phyloP scores from a whole-genome alignment of 64 coral and sea anemone genomes.

The Pachyseris speciosa region DNA sequence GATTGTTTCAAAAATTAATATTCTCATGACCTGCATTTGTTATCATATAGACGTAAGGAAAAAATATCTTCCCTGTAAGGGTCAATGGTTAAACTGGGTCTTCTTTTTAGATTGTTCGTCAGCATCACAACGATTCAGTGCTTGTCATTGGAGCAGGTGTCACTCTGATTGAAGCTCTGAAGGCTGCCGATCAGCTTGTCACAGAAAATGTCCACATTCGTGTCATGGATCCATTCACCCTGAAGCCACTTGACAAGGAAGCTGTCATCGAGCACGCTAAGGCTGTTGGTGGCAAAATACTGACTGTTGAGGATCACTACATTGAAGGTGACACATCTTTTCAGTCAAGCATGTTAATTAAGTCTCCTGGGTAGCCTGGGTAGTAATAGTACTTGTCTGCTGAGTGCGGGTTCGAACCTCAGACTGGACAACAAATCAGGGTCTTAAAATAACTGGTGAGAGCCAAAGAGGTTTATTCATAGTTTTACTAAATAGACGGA shows the following conservation, averaged over 20 bases:
- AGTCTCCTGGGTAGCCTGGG: too few species aligned
- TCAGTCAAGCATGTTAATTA: neutral
- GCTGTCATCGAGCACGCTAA: constrained; percentile 82
- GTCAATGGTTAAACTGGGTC: neutral
- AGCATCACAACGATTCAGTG: constrained; percentile 65
- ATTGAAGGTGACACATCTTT: constrained; percentile 65
- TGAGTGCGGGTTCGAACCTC: too few species aligned
- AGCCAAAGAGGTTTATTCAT: too few species aligned
- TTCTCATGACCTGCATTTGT: too few species aligned
- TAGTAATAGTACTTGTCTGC: neutral
- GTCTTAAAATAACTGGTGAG: too few species aligned
- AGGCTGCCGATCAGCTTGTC: constrained; percentile 77
- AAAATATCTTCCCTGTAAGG: too few species aligned
- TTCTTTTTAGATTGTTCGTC: constrained; percentile 75
- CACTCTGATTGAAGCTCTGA: constrained; percentile 84
- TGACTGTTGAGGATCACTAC: constrained; percentile 98
- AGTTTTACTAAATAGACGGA: too few species aligned
- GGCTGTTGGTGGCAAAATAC: constrained; percentile 70
- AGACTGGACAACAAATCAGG: too few species aligned
- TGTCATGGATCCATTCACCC: constrained; percentile 89
- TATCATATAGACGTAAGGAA: too few species aligned
- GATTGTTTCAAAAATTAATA: too few species aligned
- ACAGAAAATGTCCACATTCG: constrained; percentile 53
- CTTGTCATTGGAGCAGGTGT: constrained; percentile 92
- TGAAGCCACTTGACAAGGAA: constrained; percentile 91